Conservation (phyloP, 2,113 vertebrate genomes). For the Pitta sordida region DNA sequence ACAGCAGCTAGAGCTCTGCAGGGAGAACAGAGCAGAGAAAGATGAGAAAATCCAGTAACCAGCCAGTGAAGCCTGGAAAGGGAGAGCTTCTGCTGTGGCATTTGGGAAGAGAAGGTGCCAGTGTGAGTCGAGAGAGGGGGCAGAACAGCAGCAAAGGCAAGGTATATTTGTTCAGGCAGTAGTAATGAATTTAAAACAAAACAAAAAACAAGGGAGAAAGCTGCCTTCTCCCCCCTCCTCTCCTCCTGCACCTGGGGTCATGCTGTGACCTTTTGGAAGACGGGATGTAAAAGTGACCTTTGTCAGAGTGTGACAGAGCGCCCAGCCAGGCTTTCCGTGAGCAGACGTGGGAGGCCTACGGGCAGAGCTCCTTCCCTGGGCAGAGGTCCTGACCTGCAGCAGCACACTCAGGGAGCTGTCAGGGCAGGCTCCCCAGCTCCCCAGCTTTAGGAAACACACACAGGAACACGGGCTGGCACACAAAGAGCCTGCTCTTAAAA, state of each 20-base stretch:
- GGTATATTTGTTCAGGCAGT: not conserved
- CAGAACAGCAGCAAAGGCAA: not conserved
- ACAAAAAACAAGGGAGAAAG: not conserved
- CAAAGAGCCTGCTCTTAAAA: not conserved
- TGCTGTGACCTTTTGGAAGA: slow-evolving; percentile 51
- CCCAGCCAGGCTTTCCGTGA: not conserved
- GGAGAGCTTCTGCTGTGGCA: not conserved
- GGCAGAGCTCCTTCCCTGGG: slow-evolving; percentile 12
- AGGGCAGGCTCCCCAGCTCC: not conserved
- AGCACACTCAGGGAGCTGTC: not conserved
- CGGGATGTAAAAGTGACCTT: slow-evolving; percentile 48
- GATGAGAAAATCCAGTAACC: not conserved
- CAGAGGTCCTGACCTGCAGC: slow-evolving; percentile 59
- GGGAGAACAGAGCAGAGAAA: not conserved
- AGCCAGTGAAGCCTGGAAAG: not conserved
- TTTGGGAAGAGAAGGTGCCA: not conserved
- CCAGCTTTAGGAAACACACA: not conserved
- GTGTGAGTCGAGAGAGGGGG: rapidly evolving
- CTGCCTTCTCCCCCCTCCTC: not conserved
- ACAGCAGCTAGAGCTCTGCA: not conserved
- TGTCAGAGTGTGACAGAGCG: slow-evolving; percentile 24
- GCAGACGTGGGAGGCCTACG: slow-evolving; percentile 34
- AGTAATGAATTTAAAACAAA: not conserved
- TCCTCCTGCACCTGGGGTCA: slow-evolving; percentile 51
- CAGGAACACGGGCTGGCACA: not conserved